phyloP scores from a whole-genome alignment of 92 coral and sea anemone genomes.

The Actinostola sp. region DNA sequence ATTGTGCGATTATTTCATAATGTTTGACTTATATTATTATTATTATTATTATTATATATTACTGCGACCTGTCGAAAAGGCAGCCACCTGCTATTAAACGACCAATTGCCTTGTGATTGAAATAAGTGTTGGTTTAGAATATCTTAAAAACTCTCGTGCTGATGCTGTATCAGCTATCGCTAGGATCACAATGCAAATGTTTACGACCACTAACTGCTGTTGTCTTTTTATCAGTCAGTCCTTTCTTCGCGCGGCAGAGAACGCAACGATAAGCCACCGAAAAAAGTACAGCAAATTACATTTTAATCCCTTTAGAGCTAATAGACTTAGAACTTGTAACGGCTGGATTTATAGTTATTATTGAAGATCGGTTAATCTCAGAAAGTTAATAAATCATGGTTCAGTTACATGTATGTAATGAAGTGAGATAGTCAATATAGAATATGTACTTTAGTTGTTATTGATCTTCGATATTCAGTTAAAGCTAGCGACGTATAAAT shows the following conservation, averaged over 20 bases:
- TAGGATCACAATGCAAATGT: conserved; percentile 2
- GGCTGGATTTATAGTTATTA: no score
- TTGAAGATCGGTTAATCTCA: neutral
- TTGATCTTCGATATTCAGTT: no score
- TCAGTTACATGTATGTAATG: neutral
- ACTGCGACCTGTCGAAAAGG: neutral
- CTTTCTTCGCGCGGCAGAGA: neutral
- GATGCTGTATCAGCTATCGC: neutral
- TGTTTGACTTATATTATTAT: no score
- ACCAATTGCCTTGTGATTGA: neutral
- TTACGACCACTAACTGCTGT: neutral
- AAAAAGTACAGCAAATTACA: neutral
- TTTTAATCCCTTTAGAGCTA: neutral
- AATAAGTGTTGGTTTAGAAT: no score
- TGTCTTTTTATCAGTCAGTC: neutral
- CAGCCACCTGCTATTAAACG: neutral
- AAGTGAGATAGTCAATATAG: no score
- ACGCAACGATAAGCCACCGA: no score
- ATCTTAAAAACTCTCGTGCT: no score
- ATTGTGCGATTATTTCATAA: no score
- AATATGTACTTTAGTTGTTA: no score
- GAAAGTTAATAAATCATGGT: neutral
- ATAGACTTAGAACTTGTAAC: no score
- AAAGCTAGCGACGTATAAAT: no score
- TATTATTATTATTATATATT: neutral